Base-by-base conservation (phyloP, 2,113 vertebrate species). In the Ailurus styani region DNA sequence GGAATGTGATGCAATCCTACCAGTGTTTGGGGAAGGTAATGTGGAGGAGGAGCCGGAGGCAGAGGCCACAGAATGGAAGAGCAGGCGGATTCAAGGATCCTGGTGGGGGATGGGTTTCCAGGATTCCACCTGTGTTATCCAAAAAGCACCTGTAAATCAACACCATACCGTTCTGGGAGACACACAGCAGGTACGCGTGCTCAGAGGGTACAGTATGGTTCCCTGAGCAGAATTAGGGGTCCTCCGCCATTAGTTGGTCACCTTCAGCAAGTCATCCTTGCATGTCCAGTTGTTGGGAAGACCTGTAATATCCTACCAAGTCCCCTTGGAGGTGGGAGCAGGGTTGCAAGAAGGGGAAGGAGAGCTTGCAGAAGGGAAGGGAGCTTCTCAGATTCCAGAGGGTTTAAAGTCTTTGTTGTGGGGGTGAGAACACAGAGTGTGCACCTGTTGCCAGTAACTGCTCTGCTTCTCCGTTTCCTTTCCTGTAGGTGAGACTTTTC, bases 321-420 rank as follows among this genome's bases (percentile, higher is more conserved):
- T 54, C 50, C 21, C 37, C 70, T 45, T 8, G 23, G 93, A 87
- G 88, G 57, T 72, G 29, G 90, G 29, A 15, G 8, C 2, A 3
- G 68, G 14, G 27, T 60, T 60, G 54, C 18, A 40, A 21, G 73
- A n/a, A 79, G 21, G n/a, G 27, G 14, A 29, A 37, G 10, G 21
- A 87, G 40, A 70, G 14, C 70, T 60, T 70, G 4, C 23, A 42
- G 37, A 85, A 68, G 83, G 40, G 70, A 64, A 81, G 52, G 40
- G 54, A 93, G 68, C 21, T 7, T 70, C 85, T 72, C 75, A 52
- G 47, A 72, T 77, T 77, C 29, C 95, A 75, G 73, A 55, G 31
- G 25, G 5, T 34, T 82, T 90, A 40, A 83, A 87, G 34, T 89
- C 45, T 96, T 87, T 91, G 93, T 96, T 92, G 25, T 83, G 27